Evolutionary conservation across 2,113 vertebrate genomes (phyloP), one percentile per base, ranked within the genome.

Genomic region (Elephas maximus): DNA sequence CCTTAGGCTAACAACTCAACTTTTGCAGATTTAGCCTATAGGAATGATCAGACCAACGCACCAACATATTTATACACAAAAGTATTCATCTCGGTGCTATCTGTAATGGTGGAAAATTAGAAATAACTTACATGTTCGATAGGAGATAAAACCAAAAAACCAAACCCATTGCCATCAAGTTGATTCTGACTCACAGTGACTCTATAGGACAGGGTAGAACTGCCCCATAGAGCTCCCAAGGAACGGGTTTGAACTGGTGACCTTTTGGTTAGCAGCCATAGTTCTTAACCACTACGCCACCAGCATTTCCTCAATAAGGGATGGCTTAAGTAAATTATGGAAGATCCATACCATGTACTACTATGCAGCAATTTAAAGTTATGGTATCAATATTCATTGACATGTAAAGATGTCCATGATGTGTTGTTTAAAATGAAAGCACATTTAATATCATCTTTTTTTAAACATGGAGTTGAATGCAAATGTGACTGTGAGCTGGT

Each of bases 61-160:
- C n/a, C n/a, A 79, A 85, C 37, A 37, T 86, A 53, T 81, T 90
- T 30, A 37, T 62, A 82, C 23, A 57, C 33, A 62, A 57, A 44
- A 91, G 11, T 86, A 76, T 53, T 85, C 48, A 78, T 90, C 41
- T 48, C 30, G 51, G 65, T 37, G 67, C 20, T 81, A 87, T 48
- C 41, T 57, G 2, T 69, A 93, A 85, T 44, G 28, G 67, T 87
- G 37, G 67, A 82, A 86, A 86, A 33, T 71, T 87, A 87, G 37
- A 96, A 77, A 62, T 69, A 81, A 92, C n/a, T 48, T 76, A 21
- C 10, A 90, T 77, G 23, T 93, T 51, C 60, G 77, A 8, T 44
- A 69, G 8, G 23, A 23, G 33, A 80, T 90, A 37, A 37, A 37
- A 37, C 37, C 37, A 37, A 37, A 37, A 37, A 37, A 37, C 37